Base-by-base conservation (phyloP, 2,797 vertebrate species). In the Picus viridis region DNA sequence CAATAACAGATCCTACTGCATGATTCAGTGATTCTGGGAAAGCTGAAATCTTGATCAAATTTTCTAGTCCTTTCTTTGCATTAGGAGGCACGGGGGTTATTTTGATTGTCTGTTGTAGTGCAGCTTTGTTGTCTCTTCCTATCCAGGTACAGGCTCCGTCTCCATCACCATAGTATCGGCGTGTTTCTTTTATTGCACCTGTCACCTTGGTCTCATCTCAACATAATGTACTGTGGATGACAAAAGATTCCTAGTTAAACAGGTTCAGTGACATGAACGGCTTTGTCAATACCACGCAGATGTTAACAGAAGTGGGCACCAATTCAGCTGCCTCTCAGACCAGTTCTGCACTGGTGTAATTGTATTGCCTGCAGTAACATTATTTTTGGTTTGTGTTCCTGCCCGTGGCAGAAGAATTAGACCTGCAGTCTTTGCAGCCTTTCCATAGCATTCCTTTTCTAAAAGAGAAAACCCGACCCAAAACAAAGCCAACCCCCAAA, bases 141-240 rank as follows among this genome's bases (percentile, higher is more conserved):
- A 54, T 24, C 86, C 16, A 73, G 75, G 83, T 89, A 58, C 86
- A 88, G 79, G 63, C 39, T 36, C 20, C 7, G 51, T 53, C 82
- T 53, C 93, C 93, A 94, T 95, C 94, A 89, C 94, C 94, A 90
- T 67, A 91, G 96, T n/a, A 90, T 90, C 83, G 3, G 9, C 84
- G 80, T 39, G 86, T 68, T 92, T 93, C 30, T 93, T 84, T 92
- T 84, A 91, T 90, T 93, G 86, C 91, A 61, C 78, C 89, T 86
- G 83, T 93, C 96, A 94, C 95, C 91, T 96, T 41, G 86, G 72
- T 73, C 91, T 92, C 95, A 29, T 90, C 89, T 86, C 94, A 24
- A 34, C 88, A 90, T 62, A 86, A 91, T 74, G 94, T 62, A 45
- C 69, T 6, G 2, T 2, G 86, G 84, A 54, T 86, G 88, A 96